These are phyloP conservation scores for Neogobius melanostomus DNA, from an alignment of 2,113 vertebrate species.

Conservation along the genomic window DNA sequence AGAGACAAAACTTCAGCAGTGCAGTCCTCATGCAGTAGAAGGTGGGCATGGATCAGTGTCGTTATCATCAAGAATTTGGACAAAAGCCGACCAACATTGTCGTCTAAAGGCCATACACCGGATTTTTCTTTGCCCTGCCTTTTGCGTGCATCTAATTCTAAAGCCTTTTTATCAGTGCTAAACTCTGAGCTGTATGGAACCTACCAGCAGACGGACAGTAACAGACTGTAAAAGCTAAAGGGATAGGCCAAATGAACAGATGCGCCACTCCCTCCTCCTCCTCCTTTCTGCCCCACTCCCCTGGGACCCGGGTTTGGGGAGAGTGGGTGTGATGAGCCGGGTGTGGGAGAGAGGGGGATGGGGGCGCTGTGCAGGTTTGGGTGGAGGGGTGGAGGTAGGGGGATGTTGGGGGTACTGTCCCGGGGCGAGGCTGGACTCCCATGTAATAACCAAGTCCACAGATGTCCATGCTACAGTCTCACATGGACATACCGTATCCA, in stretches of 20 bases:
- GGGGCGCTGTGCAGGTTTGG: conserved; percentile 47
- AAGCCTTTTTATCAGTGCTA: not conserved
- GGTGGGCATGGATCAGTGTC: too few species aligned
- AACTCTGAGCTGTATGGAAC: not conserved
- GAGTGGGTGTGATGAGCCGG: not conserved
- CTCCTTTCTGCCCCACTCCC: conserved; percentile 56
- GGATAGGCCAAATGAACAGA: conserved; percentile 57
- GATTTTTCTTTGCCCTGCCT: too few species aligned
- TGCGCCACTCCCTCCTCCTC: conserved; percentile 50
- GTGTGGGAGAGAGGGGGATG: conserved; percentile 23
- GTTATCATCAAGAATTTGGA: too few species aligned
- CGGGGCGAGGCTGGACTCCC: too few species aligned
- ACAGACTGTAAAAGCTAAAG: conserved; percentile 30
- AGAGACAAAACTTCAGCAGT: too few species aligned
- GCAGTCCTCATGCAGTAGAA: too few species aligned
- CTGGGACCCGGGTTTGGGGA: conserved; percentile 30
- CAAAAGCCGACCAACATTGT: too few species aligned
- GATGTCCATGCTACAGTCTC: too few species aligned
- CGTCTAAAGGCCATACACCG: too few species aligned
- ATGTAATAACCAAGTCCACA: too few species aligned
- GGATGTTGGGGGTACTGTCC: too few species aligned
- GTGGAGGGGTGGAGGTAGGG: conserved; percentile 1
- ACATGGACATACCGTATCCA: too few species aligned
- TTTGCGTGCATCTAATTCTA: not conserved
- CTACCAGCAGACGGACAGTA: conserved; percentile 1